Evolutionary conservation across 2,888 invertebrate species (phyloP), one percentile per base, ranked within the genome.

Genomic region (Diarsia rubi): DNA sequence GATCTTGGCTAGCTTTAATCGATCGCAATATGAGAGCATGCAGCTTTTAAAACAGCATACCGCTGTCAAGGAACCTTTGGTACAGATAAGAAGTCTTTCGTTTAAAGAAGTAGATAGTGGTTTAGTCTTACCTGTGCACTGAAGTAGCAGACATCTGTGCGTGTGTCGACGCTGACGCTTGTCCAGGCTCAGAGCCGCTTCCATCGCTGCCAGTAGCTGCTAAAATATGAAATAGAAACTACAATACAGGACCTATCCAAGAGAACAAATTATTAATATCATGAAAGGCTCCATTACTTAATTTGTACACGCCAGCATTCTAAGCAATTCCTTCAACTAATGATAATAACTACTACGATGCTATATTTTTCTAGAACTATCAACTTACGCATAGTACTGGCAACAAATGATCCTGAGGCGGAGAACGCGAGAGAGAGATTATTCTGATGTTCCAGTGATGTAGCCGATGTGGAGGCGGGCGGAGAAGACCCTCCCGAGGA

Each of bases 341-440:
- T 52, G 11, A 52, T 52, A 2, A 47, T 6, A 3, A 54, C 6
- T 54, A 14, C 6, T 24, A 52, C 21, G 21, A 49, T n/a, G 52
- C 24, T 27, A 16, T 27, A 16, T 27, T 8, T 27, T 27, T 27
- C 27, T 57, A 57, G 8, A 57, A 37, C 27, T 21, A 31, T 52
- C n/a, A 62, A 75, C 94, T 94, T 83, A 95, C 96, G 90, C 84
- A 95, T 88, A 49, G 93, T 89, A 65, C 92, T 92, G 57, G 95
- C 91, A 64, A 96, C 93, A 81, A 95, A 96, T 0, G 96, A 96
- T 5, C 96, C 95, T 0, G 96, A 95, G 2, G 96, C 95, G 2
- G 96, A 95, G 89, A 96, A 95, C 0, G 96, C 95, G 19, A 96
- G 89, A 1, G 95, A 95, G 66, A 97, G 91, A 79, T 97, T 97